phyloP scores from a whole-genome alignment of 1,140 invertebrate species.

The Paracyclopina nana region DNA sequence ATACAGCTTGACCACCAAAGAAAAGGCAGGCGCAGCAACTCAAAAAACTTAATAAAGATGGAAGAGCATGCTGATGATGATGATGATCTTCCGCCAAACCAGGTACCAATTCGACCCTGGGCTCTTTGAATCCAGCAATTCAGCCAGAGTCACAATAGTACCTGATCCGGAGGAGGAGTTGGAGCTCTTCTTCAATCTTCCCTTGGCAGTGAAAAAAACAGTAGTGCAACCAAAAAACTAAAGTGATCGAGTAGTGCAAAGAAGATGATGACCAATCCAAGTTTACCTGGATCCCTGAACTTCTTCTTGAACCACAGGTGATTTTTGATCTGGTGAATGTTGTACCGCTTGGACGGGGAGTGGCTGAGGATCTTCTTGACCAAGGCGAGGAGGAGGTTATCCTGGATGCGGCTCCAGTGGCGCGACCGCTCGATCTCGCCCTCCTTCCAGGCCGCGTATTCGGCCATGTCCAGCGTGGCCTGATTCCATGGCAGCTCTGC shows the following conservation, averaged over 20 bases:
- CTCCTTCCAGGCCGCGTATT: slow-evolving; percentile 54
- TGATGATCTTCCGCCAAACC: background rate
- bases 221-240: background rate
- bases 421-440: slow-evolving; percentile 35
- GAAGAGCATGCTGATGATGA: background rate
- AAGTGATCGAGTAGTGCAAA: too few species aligned
- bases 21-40: slow-evolving; percentile 34
- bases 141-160: slow-evolving; percentile 26
- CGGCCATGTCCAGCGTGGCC: slow-evolving; percentile 41
- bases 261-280: background rate
- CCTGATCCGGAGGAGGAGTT: slow-evolving; percentile 20
- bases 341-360: slow-evolving; percentile 38
- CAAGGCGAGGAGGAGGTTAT: slow-evolving; percentile 47
- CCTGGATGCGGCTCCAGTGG: slow-evolving; percentile 64
- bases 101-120: slow-evolving; percentile 14
- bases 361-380: slow-evolving; percentile 48
- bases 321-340: slow-evolving; percentile 42
- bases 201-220: slow-evolving; percentile 6
- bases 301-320: slow-evolving; percentile 56
- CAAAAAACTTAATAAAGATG: background rate
- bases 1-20: slow-evolving; percentile 95
- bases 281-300: slow-evolving; percentile 24
- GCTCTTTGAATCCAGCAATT: background rate
- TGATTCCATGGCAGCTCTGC: slow-evolving; percentile 83
- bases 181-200: too few species aligned